Base-by-base conservation (phyloP, 2,797 vertebrate species). In the Pygocentrus nattereri region DNA sequence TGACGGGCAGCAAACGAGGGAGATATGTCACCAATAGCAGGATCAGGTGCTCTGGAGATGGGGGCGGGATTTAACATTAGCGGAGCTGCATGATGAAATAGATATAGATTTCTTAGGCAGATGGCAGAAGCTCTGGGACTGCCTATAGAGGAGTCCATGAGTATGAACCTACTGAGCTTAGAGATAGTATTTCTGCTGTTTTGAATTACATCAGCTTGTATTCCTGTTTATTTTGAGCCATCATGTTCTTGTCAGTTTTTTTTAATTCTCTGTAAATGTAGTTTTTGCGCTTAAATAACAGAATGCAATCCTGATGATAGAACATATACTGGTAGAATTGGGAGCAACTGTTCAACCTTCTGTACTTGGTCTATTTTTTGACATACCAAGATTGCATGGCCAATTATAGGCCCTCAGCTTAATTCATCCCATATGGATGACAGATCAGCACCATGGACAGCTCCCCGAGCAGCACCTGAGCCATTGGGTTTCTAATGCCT, bases 371-470 rank as follows among this genome's bases (percentile, higher is more conserved):
- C 38, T 78, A 44, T 78, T 77, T 72, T 77, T 56, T 44, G 23
- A 73, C 75, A 44, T 65, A 78, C 19, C 50, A 67, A n/a, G 23
- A 72, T 72, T 58, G 25, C 59, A 67, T 25, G 78, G 23, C 76
- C 69, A 78, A 74, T 68, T 82, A 81, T 62, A 64, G 67, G 58
- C 64, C 73, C 27, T 44, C 30, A 58, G 49, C 49, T 65, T 68
- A 67, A 82, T 67, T 41, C 16, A 73, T 58, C 54, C 58, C 75
- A 76, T 76, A 62, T 70, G 58, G 50, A 76, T 79, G 82, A 69
- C 80, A 74, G 68, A 73, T 82, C 81, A 85, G 85, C 73, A 88
- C 76, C 76, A 81, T 34, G 58, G 83, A 86, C 76, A 83, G 81
- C 73, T 15, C 75, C 58, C 69, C 65, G 59, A 64, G n/a, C 83